A percentile compares a stretch with the other conserved stretches of the same genome.
These are phyloP conservation scores for Brachionus plicatilis DNA, from an alignment of 1,140 invertebrate species.

Conservation along the genomic window DNA sequence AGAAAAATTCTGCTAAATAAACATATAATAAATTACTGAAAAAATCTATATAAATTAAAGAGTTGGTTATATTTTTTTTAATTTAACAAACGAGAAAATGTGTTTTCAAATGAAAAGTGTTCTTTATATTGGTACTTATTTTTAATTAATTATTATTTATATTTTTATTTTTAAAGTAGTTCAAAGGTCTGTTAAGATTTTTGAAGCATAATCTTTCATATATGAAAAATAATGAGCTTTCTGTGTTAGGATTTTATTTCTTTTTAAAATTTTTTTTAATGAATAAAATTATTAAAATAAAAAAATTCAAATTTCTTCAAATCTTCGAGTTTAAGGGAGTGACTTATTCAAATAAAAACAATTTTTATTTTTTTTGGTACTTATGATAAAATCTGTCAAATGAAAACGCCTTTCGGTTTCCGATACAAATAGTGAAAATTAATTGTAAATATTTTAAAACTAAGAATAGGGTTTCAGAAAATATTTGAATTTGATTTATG, in stretches of 20 bases:
- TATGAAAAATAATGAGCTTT: background rate
- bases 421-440: background rate
- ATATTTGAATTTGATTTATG: background rate
- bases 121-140: background rate
- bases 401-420: background rate
- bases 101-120: background rate
- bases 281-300: no score
- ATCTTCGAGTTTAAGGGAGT: background rate
- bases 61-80: no score
- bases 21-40: background rate
- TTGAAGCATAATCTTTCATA: background rate
- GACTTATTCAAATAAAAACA: background rate
- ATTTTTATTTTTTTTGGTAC: background rate
- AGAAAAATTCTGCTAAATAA: background rate
- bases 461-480: background rate
- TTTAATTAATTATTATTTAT: background rate
- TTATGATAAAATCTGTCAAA: background rate
- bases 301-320: background rate
- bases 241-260: background rate
- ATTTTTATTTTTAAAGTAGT: background rate
- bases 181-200: background rate
- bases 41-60: background rate
- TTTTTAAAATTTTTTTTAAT: background rate
- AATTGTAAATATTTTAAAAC: background rate
- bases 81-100: no score